phyloP scores from a whole-genome alignment of 2,113 vertebrate species.

The Prolemur simus region DNA sequence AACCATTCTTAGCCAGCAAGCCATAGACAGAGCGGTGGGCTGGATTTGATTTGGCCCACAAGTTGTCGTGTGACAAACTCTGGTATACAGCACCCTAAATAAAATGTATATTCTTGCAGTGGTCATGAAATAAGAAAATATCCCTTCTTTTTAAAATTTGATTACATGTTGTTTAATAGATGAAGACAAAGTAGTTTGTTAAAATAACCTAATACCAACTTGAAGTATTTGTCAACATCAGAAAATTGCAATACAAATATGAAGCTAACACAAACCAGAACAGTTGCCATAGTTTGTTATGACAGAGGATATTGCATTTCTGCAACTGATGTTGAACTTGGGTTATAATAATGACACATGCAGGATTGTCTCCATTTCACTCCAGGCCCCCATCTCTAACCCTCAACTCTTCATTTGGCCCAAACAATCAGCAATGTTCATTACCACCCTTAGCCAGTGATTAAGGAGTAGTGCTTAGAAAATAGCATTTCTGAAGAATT shows the following conservation, averaged over 20 bases:
- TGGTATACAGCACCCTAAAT: not conserved
- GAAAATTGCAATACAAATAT: not conserved
- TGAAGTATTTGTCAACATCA: not conserved
- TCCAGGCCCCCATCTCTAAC: not conserved
- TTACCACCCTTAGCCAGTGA: not conserved
- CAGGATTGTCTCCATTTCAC: not conserved
- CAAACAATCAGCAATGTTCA: not conserved
- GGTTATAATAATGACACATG: not conserved
- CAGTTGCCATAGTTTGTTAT: not conserved
- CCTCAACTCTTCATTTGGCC: not conserved
- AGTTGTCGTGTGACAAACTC: not conserved
- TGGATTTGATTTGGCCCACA: not conserved
- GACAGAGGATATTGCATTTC: not conserved
- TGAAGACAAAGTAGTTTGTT: not conserved
- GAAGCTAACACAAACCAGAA: not conserved
- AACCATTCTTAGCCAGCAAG: not conserved
- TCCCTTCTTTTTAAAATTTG: not conserved
- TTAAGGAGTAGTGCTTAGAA: not conserved
- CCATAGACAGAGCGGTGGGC: not conserved
- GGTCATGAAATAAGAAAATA: not conserved
- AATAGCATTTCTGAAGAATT: not conserved
- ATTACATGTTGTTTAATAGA: not conserved
- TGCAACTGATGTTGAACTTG: not conserved
- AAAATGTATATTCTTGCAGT: not conserved
- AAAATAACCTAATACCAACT: not conserved